Evolutionary conservation across 2,113 vertebrate species (phyloP).

Genomic region (Cololabis saira): DNA sequence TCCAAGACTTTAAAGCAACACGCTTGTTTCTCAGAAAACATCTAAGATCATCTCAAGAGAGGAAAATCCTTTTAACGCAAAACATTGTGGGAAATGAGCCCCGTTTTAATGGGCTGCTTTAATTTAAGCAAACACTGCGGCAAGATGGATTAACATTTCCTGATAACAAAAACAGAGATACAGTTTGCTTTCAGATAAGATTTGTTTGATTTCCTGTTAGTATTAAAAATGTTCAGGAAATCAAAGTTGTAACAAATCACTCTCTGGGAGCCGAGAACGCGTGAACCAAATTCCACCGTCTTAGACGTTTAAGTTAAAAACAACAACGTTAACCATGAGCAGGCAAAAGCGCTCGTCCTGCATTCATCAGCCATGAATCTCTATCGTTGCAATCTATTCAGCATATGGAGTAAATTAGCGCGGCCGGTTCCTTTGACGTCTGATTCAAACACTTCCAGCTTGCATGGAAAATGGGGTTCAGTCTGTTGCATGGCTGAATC

Average conservation of each 20-base stretch:
- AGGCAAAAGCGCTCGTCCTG: background rate
- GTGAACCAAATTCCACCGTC: background rate
- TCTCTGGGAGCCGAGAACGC: background rate
- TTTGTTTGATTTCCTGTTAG: background rate
- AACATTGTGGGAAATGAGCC: slow-evolving; percentile 38
- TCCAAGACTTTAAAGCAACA: slow-evolving; percentile 44
- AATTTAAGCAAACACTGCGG: slow-evolving; percentile 4
- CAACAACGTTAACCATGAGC: background rate
- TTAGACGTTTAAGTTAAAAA: too few relatives aligned
- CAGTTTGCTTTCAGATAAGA: background rate
- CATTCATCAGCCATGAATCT: background rate
- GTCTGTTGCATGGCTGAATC: slow-evolving; percentile 47
- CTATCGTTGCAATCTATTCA: background rate
- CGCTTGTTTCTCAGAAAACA: slow-evolving; percentile 60
- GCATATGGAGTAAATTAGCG: slow-evolving; percentile 61
- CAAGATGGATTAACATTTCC: background rate
- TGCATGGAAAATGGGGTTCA: slow-evolving; percentile 27
- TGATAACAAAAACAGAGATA: background rate
- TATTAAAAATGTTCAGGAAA: background rate
- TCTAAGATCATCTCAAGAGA: slow-evolving; percentile 33
- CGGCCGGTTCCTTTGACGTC: slow-evolving; percentile 6
- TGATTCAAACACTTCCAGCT: slow-evolving; percentile 40
- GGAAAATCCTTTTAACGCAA: slow-evolving; percentile 15
- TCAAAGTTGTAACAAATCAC: background rate
- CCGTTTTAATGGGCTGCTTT: slow-evolving; percentile 4